Base-by-base conservation (phyloP, 2,888 invertebrate genomes). In the Seira sanloemensis region DNA sequence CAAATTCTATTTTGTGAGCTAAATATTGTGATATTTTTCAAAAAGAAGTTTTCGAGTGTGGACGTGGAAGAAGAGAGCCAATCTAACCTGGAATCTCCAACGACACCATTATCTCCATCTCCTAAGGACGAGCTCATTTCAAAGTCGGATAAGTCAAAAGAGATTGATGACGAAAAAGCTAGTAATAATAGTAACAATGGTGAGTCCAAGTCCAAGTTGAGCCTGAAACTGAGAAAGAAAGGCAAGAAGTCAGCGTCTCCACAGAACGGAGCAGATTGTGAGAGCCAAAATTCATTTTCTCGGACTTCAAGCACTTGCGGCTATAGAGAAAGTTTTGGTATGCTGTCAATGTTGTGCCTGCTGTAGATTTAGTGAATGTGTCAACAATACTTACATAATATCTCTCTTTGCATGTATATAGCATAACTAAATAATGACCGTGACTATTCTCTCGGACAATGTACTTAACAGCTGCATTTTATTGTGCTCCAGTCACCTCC, bases 221-320 rank as follows among this genome's bases (percentile, higher is more conserved):
- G 88, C 25, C 68, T 88, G 12, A 85, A 86, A 27, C 84, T 89
- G 21, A 78, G 89, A 1, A 88, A 88, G 46, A 87, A 86, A 75
- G 50, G 87, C 25, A 89, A 87, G 75, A 88, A 88, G 50, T 88
- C 87, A 0, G 85, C 84, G 9, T 89, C 87, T 16, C 89, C 88
- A 21, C 89, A 89, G 69, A 88, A 88, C 65, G 88, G 87, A 37
- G 86, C 78, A 69, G 90, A 90, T 82, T 88, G 88, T 85, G 95
- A 95, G 91, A 94, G 93, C 88, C 92, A 92, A 67, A 93, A 88
- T 85, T 89, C 88, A 62, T 89, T 95, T 84, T 96, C 96, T 1
- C 95, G 95, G 91, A 96, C 96, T 0, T 96, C 96, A 0, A 96
- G 96, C 89, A 97, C 96, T 19, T 97, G 96, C 0, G 97, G 96